Percentiles rank a stretch among this genome's conserved stretches.
Conservation (phyloP, 2,113 vertebrate genomes). For the Neogobius melanostomus region DNA sequence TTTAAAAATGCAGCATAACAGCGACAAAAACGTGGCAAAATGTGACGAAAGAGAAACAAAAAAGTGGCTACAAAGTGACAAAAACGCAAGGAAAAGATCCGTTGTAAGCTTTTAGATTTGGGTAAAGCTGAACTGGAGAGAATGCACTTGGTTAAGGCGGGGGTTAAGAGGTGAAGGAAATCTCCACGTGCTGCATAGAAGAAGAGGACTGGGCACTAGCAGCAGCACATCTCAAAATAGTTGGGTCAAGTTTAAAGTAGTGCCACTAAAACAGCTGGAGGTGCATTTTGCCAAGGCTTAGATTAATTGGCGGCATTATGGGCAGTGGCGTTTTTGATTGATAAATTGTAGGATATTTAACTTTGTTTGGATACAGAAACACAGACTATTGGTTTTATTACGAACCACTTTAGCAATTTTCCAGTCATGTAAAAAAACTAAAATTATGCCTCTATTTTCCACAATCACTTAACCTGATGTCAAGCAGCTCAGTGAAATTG, state of each 20-base stretch:
- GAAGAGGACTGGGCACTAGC: neutral
- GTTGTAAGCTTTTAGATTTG: too few relatives aligned
- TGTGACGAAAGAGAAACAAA: too few relatives aligned
- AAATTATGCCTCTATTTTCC: slow-evolving; percentile 50
- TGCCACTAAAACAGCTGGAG: neutral
- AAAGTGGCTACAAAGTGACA: too few relatives aligned
- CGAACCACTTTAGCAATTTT: slow-evolving; percentile 7
- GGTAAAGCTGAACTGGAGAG: too few relatives aligned
- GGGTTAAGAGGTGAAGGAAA: too few relatives aligned
- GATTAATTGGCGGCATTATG: neutral
- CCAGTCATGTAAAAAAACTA: slow-evolving; percentile 18
- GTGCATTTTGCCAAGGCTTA: neutral
- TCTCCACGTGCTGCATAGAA: too few relatives aligned
- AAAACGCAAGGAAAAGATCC: too few relatives aligned
- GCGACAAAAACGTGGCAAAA: too few relatives aligned
- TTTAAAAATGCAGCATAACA: neutral
- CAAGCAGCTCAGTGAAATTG: slow-evolving; percentile 54
- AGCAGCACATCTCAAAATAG: neutral
- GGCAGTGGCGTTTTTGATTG: neutral
- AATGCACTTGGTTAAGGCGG: too few relatives aligned
- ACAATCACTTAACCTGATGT: slow-evolving; percentile 60
- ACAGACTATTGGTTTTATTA: slow-evolving; percentile 14
- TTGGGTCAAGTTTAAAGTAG: too few relatives aligned
- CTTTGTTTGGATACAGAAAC: slow-evolving; percentile 1
- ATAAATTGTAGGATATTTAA: slow-evolving; percentile 1